Conservation (phyloP, 2,113 vertebrate species). For the Podarcis muralis region DNA sequence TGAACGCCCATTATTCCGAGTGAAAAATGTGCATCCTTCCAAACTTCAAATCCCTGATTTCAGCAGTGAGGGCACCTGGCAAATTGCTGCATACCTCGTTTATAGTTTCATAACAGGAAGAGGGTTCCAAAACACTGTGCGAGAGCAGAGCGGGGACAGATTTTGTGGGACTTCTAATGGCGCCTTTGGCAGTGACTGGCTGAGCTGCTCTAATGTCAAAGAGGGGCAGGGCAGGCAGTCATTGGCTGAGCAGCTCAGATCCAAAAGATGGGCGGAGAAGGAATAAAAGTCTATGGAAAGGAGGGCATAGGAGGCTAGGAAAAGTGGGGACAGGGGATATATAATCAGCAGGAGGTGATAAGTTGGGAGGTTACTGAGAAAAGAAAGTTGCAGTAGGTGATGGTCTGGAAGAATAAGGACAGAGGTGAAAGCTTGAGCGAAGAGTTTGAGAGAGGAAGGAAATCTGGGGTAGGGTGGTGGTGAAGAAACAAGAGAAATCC, state of each 20-base stretch:
- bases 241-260: neutral
- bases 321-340: neutral
- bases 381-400: neutral
- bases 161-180: neutral
- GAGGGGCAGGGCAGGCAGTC: neutral
- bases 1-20: too few species aligned
- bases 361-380: neutral
- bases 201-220: neutral
- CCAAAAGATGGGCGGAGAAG: neutral
- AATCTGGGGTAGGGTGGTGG: too few species aligned
- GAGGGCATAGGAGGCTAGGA: neutral
- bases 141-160: neutral
- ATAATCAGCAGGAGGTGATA: neutral
- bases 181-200: neutral
- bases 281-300: neutral
- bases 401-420: neutral
- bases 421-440: neutral
- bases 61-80: neutral
- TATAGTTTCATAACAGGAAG: neutral
- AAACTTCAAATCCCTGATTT: neutral
- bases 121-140: neutral
- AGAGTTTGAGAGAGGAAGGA: neutral
- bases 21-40: neutral
- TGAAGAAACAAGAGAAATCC: neutral
- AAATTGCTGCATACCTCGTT: neutral